A percentile compares a stretch with the other conserved stretches of the same genome.
Conservation (phyloP, 2,888 invertebrate genomes). For the Hoplodrina ambigua region DNA sequence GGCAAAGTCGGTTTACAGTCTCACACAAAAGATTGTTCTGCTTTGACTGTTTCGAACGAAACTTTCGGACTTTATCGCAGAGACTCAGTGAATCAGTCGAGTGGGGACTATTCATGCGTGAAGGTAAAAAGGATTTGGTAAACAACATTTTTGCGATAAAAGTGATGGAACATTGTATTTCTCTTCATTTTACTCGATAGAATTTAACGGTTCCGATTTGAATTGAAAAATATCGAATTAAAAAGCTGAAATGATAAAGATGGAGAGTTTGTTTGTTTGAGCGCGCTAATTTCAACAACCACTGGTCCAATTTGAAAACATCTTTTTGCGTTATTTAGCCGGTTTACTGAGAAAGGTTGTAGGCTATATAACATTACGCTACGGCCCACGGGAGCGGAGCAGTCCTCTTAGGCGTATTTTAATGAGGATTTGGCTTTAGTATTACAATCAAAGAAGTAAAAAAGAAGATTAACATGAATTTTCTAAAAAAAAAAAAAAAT, state of each 20-base stretch:
- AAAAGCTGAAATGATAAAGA: too few relatives aligned
- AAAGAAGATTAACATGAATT: not conserved
- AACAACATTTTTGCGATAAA: conserved; percentile 72
- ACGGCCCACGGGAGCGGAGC: too few relatives aligned
- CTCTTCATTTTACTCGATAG: conserved; percentile 44
- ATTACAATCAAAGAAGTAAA: not conserved
- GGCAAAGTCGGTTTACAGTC: conserved; percentile 10
- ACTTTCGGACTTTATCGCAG: conserved; percentile 72
- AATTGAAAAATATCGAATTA: conserved; percentile 1
- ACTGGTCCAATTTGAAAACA: too few relatives aligned
- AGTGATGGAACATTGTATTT: conserved; percentile 60
- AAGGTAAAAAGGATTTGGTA: conserved; percentile 75
- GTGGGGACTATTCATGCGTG: conserved; percentile 71
- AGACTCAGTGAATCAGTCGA: conserved; percentile 73
- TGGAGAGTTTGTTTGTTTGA: too few relatives aligned
- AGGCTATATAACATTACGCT: too few relatives aligned
- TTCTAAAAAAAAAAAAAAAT: too few relatives aligned
- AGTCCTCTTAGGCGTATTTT: too few relatives aligned
- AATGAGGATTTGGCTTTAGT: too few relatives aligned
- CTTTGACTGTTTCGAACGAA: conserved; percentile 71
- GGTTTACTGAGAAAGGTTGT: too few relatives aligned
- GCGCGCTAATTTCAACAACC: too few relatives aligned
- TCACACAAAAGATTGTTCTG: conserved; percentile 67
- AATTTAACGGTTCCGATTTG: conserved; percentile 27
- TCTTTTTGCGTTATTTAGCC: too few relatives aligned